Conservation (phyloP, 2,797 vertebrate genomes). For the Spondyliosoma cantharus region DNA sequence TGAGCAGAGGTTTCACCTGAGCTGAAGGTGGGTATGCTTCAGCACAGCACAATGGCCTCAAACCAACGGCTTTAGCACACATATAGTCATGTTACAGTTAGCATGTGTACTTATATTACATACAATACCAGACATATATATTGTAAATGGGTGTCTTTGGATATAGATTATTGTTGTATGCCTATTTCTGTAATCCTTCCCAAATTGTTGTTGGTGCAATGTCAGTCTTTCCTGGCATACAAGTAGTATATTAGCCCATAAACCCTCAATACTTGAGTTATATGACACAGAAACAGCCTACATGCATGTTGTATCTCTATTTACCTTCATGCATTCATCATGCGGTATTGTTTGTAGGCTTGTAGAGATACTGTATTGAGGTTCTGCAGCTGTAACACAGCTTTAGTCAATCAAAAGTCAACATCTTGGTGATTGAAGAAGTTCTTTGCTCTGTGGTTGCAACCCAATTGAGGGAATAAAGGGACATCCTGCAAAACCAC, state of each 20-base stretch:
- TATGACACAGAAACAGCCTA: background rate
- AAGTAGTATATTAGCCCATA: background rate
- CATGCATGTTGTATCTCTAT: background rate
- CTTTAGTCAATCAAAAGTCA: background rate
- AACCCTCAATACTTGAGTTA: background rate
- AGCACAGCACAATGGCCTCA: background rate
- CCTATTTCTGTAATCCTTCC: constrained; percentile 2
- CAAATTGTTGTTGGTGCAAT: background rate
- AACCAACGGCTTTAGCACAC: background rate
- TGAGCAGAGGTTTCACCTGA: constrained; percentile 21
- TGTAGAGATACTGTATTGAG: background rate
- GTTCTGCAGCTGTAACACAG: background rate
- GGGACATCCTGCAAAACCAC: too few relatives aligned
- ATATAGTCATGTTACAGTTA: background rate
- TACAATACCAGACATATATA: background rate
- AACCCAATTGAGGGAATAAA: too few relatives aligned
- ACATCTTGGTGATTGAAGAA: constrained; percentile 1
- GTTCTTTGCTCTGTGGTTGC: background rate
- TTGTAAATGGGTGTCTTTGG: background rate
- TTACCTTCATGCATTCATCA: background rate
- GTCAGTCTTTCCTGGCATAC: background rate
- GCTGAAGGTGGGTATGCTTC: background rate
- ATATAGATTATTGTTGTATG: background rate
- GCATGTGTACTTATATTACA: background rate
- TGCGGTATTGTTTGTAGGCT: background rate